Evolutionary conservation across 2,113 vertebrate genomes (phyloP), one percentile per base, ranked within the genome.

Genomic region (Ardeotis arabs): DNA sequence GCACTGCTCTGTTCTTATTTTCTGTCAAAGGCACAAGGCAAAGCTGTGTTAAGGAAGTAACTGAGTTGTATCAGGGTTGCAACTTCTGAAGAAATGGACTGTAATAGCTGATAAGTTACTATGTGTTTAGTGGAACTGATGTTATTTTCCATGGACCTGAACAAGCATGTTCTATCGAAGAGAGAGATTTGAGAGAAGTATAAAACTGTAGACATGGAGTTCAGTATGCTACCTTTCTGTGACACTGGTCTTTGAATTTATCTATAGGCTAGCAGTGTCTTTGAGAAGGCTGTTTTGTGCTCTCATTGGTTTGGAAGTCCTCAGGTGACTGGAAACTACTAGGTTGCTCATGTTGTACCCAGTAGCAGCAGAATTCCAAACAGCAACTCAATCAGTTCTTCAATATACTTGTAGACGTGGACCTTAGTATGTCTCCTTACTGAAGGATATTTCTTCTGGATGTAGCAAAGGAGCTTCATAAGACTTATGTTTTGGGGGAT

Each of bases 321-420:
- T 76, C 44, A 64, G 35, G 12, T 83, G 39, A 49, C 39, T 39
- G 19, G 70, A 39, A 68, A 45, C 18, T 45, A 7, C 15, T n/a
- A 10, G 66, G 44, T 75, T 69, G 50, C n/a, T 69, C 5, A 1
- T 50, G 14, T 55, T 83, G 29, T 70, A 70, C 14, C 12, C 9
- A 11, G 27, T 21, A 69, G 62, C 24, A 66, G 45, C 24, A 28
- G 17, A 84, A 75, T n/a, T 39, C 21, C 0, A 1, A 84, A 50
- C 5, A 66, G 60, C 39, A 44, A 9, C 14, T 75, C 7, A 4
- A 35, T 66, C 37, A 29, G 31, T 80, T 90, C 45, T 64, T 67
- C 44, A n/a, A 0, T 29, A 6, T 63, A 9, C 14, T 25, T 66
- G 39, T 60, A 29, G 35, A 58, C 0, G 1, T 55, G 80, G 20